Conservation (phyloP, 2,113 vertebrate species). For the Protomyctophum bolini region DNA sequence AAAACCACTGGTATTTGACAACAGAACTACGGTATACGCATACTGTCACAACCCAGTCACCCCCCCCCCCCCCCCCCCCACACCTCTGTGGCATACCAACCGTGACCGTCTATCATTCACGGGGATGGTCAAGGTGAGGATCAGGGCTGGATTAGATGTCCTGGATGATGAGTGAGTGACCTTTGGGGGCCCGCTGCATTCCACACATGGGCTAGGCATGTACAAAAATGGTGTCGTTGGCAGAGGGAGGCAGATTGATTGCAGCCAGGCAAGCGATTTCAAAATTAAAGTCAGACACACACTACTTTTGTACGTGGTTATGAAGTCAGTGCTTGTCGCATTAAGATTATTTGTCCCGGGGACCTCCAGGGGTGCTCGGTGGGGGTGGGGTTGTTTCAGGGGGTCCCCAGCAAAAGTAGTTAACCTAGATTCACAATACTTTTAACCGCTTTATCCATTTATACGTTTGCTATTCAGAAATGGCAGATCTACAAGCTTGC, state of each 20-base stretch:
- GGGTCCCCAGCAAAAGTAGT: too few relatives aligned
- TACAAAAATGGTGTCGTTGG: neutral
- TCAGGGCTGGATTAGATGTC: conserved; percentile 48
- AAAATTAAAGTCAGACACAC: neutral
- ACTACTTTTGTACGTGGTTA: neutral
- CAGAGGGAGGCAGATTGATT: neutral
- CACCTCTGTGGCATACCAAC: conserved; percentile 4
- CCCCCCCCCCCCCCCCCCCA: neutral
- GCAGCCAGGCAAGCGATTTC: neutral
- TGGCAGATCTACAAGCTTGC: too few relatives aligned
- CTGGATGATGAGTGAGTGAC: conserved; percentile 26
- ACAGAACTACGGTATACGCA: neutral
- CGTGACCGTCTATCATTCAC: conserved; percentile 39
- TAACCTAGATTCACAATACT: too few relatives aligned
- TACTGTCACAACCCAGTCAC: neutral
- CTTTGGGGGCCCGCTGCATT: conserved; percentile 15
- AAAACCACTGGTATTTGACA: too few relatives aligned
- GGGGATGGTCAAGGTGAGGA: conserved; percentile 46
- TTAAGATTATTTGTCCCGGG: too few relatives aligned
- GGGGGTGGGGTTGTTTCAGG: too few relatives aligned
- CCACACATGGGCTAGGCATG: conserved; percentile 30
- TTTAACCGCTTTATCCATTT: too few relatives aligned
- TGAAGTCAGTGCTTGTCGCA: neutral
- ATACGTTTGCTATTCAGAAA: too few relatives aligned
- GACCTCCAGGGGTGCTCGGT: too few relatives aligned